Percentiles rank a stretch among this genome's conserved stretches.
These are phyloP conservation scores for Therioaphis trifolii DNA, from an alignment of 2,888 invertebrate genomes.

Conservation along the genomic window DNA sequence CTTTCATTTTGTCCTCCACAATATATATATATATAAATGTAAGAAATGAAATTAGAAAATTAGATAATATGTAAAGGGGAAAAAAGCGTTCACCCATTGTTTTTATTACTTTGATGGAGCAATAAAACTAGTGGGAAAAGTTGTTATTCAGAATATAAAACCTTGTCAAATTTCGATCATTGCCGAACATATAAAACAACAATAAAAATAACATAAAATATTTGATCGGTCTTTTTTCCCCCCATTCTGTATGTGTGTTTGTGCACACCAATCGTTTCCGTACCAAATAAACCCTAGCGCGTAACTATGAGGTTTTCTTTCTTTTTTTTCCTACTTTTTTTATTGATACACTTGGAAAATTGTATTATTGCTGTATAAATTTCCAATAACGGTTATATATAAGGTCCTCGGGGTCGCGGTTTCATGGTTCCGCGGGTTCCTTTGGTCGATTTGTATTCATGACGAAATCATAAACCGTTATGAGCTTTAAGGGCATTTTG, in stretches of 20 bases:
- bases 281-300: constrained; percentile 59
- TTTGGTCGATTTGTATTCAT: constrained; percentile 59
- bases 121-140: constrained; percentile 55
- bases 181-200: constrained; percentile 58
- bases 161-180: constrained; percentile 61
- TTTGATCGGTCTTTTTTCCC: constrained; percentile 7
- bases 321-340: background rate
- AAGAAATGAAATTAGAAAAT: constrained; percentile 10
- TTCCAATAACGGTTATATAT: constrained; percentile 51
- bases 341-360: constrained; percentile 59
- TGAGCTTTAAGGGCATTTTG: constrained; percentile 17
- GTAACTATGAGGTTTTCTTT: constrained; percentile 16
- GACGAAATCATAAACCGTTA: constrained; percentile 52
- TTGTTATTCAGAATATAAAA: constrained; percentile 44
- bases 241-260: background rate
- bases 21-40: too few species aligned
- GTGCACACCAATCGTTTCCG: constrained; percentile 53
- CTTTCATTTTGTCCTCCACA: too few species aligned
- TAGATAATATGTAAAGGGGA: background rate
- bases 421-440: constrained; percentile 24
- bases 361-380: constrained; percentile 60
- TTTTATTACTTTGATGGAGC: constrained; percentile 47
- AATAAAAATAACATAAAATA: constrained; percentile 61
- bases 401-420: constrained; percentile 32
- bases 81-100: constrained; percentile 50